Evolutionary conservation across 2,888 invertebrate genomes (phyloP), one percentile per base, ranked within the genome.

Genomic region (Eilema sororculum): DNA sequence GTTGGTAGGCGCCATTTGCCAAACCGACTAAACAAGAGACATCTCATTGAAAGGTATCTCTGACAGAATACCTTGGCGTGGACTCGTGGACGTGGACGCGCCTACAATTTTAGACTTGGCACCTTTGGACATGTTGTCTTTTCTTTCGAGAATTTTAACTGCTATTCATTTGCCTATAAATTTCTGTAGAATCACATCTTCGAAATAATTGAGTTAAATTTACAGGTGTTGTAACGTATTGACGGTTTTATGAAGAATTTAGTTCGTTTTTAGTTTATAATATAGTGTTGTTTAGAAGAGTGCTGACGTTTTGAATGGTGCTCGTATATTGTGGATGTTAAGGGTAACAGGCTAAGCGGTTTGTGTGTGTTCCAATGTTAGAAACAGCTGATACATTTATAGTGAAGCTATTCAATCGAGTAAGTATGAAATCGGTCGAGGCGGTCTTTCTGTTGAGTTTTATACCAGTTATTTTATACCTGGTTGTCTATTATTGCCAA

Each of bases 1-100:
- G 79, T 79, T 68, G 78, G 76, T 83, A 86, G 87, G 93, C 92
- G 93, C 92, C 91, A 87, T 86, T 87, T 90, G 91, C 93, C 92
- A 92, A 91, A 91, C 87, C 88, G 84, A 88, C 87, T 86, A 83
- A 83, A 83, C 82, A 76, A 77, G 82, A 82, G 84, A 87, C 86
- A 78, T 80, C 78, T 78, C 80, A 89, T 79, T 87, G 89, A 89
- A 89, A 91, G 90, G 89, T 87, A 86, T 84, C 83, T 81, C 73
- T 86, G 88, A 89, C 90, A 87, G 82, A 79, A 80, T 80, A 79
- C 80, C 82, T 82, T 81, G 78, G 79, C 79, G 82, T 77, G 69
- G 76, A 77, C 76, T 78, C 79, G 82, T 76, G 68, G 76, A 78
- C 79, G 82, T 76, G 68, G 76, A 78, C 73, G 79, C 79, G 82